Base-by-base conservation (phyloP, 2,888 invertebrate genomes). In the Rosalia funebris region DNA sequence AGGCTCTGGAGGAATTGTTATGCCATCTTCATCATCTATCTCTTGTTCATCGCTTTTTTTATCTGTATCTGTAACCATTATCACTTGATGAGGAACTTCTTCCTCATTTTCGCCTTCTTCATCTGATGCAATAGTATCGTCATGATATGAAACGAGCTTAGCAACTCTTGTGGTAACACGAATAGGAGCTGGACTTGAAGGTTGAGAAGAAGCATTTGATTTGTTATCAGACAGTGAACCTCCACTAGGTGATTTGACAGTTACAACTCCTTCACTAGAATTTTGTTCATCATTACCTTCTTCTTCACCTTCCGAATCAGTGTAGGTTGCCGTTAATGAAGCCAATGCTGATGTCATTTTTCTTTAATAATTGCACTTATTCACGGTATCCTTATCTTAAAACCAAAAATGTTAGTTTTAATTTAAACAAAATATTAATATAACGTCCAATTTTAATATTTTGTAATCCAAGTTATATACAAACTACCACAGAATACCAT, bases 271-370 rank as follows among this genome's bases (percentile, higher is more conserved):
- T 67, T 78, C 76, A 1, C 75, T 72, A 36, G 70, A 68, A 78
- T 62, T 72, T 15, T 75, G 68, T 32, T 79, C 86, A 66, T 88
- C 87, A 76, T 87, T 86, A 79, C 85, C 85, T 63, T 90, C 91
- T 71, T 93, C 93, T 80, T 95, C 95, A 50, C 91, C 93, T 82
- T 95, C 95, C 0, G 95, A 95, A 80, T 95, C 95, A 0, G 95
- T 95, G 80, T 95, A 95, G 39, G 92, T 92, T 19, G 93, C 95
- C 48, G 94, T 95, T 69, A 95, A 84, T 48, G 93, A 92, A 57
- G 92, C 92, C 78, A 95, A 84, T 34, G 93, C 94, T 53, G 79
- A 77, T 63, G 76, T 77, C 34, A 34, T 34, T 34, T 34, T 11
- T 25, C 9, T 5, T 25, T 25, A n/a, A n/a, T n/a, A n/a, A n/a